Base-by-base conservation (phyloP, 2,888 invertebrate genomes). In the Cybosia mesomella region DNA sequence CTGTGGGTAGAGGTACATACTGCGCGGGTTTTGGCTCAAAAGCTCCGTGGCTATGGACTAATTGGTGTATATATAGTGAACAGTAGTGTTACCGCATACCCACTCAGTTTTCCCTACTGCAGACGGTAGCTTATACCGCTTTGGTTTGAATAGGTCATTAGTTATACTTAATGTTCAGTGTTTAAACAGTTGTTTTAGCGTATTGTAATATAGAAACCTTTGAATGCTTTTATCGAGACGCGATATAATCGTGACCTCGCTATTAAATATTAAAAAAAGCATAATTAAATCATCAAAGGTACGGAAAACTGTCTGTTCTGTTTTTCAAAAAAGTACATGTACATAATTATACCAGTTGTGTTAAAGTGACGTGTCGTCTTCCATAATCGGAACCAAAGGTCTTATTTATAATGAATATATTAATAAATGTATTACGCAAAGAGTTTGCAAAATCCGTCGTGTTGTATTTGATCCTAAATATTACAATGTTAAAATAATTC, bases 361-460 rank as follows among this genome's bases (percentile, higher is more conserved):
- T 58, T 28, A 28, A 28, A 39, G 21, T 49, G 32, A 34, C 58
- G 65, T 59, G 58, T 65, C 34, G 65, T 65, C 49, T 59, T 53
- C 28, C 64, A 59, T 43, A 10, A 63, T 21, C 13, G 57, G 57
- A 68, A 69, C 67, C 65, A 65, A 61, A 58, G 71, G 68, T 74
- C 69, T 65, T 77, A 78, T 68, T 71, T 64, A 64, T 57, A 49
- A 49, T 61, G 13, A 55, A 55, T 24, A 55, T 77, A 67, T 70
- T 66, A 68, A 75, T 71, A 68, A 62, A 58, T 76, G 62, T 70
- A 24, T 66, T 71, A 69, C 64, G 55, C 28, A 58, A 66, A 36
- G 49, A 68, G 55, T 72, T 70, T 60, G 71, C 70, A 62, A 59
- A 61, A 59, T 70, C 71, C 60, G 71, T 79, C 67, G 70, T 67